A percentile compares a stretch with the other conserved stretches of the same genome.
Conservation (phyloP, 2,888 invertebrate genomes). For the Corbicula japonica region DNA sequence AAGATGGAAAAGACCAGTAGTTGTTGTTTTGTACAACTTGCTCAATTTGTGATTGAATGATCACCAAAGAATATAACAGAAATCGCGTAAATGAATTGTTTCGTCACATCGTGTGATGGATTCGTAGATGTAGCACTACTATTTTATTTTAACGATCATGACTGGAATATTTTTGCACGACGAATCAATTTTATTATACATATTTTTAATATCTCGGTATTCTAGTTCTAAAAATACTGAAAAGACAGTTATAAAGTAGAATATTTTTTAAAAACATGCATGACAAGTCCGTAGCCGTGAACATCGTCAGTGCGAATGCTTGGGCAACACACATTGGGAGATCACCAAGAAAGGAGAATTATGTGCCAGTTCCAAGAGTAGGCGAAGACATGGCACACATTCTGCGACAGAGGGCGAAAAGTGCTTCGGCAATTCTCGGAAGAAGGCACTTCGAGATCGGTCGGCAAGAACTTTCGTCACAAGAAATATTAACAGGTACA, state of each 20-base stretch:
- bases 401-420: constrained; percentile 7
- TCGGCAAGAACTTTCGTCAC: background rate
- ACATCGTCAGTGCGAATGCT: constrained; percentile 16
- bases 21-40: too few relatives aligned
- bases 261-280: background rate
- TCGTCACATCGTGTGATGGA: too few relatives aligned
- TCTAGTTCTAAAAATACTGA: background rate
- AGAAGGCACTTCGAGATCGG: background rate
- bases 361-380: background rate
- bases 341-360: background rate
- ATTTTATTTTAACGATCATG: background rate
- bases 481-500: constrained; percentile 16
- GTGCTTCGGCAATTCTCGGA: constrained; percentile 21
- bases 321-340: constrained; percentile 27
- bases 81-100: too few relatives aligned
- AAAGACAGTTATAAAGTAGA: background rate
- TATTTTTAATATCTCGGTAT: too few relatives aligned
- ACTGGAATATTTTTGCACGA: background rate
- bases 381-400: background rate
- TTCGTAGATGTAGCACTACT: background rate
- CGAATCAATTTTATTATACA: too few relatives aligned
- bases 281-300: background rate
- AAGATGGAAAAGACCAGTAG: too few relatives aligned
- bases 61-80: too few relatives aligned
- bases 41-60: too few relatives aligned